phyloP scores from a whole-genome alignment of 2,888 invertebrate species.

The Cheilosia pagana region DNA sequence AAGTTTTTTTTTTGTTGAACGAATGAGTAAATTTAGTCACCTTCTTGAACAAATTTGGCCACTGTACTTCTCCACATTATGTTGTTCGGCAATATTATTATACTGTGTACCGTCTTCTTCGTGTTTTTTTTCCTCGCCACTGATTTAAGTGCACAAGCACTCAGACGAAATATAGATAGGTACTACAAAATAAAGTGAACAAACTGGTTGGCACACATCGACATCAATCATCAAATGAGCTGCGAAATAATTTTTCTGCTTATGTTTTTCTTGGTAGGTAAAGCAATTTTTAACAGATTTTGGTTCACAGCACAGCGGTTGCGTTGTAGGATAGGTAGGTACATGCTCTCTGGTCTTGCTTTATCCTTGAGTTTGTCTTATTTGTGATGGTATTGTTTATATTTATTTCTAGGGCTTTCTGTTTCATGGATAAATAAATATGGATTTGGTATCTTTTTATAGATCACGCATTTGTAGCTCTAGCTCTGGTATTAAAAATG shows the following conservation, averaged over 20 bases:
- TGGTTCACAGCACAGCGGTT: background rate
- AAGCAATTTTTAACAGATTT: constrained; percentile 2
- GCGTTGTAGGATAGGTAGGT: background rate
- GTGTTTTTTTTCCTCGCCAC: constrained; percentile 11
- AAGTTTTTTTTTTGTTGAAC: background rate
- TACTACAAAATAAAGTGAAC: constrained; percentile 42
- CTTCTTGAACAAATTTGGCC: no score
- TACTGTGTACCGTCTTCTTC: background rate
- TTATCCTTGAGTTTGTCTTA: no score
- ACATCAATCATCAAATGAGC: constrained; percentile 5
- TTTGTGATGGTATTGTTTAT: no score
- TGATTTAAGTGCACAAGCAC: constrained; percentile 52
- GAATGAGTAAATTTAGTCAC: no score
- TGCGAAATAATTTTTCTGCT: constrained; percentile 12
- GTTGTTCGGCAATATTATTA: no score
- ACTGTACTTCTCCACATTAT: no score
- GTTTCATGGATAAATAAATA: no score
- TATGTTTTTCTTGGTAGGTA: background rate
- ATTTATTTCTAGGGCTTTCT: no score
- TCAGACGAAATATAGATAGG: constrained; percentile 31
- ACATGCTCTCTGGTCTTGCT: no score
- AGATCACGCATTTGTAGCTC: no score
- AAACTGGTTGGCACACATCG: constrained; percentile 39
- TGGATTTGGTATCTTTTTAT: no score
- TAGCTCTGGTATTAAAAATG: no score